Evolutionary conservation across 92 coral and sea anemone genomes (phyloP).

Genomic region (Metridium senile): DNA sequence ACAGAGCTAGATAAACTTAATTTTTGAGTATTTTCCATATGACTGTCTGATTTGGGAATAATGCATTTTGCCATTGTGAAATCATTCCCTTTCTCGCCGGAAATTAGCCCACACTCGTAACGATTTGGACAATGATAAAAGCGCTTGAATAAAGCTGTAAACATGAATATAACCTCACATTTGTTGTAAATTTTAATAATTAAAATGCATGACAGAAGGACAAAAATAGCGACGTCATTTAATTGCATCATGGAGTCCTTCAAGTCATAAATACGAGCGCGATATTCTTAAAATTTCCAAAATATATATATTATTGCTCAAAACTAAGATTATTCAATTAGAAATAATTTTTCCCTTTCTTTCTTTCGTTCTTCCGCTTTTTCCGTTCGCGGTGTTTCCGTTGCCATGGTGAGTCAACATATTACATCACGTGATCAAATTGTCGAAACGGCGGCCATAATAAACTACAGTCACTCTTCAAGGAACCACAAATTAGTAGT

Average conservation of each 20-base stretch:
- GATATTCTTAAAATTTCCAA: not conserved
- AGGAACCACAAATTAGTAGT: not conserved
- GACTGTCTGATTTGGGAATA: no score
- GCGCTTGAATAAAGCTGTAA: no score
- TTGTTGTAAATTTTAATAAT: no score
- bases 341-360: not conserved
- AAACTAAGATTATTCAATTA: not conserved
- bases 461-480: constrained; percentile 17
- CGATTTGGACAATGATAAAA: not conserved
- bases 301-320: not conserved
- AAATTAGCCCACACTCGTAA: not conserved
- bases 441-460: constrained; percentile 49
- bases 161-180: not conserved
- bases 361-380: not conserved
- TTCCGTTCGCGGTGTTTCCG: not conserved
- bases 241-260: no score
- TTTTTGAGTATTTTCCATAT: not conserved
- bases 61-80: not conserved
- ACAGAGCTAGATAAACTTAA: not conserved
- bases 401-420: constrained; percentile 54
- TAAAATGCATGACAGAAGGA: not conserved
- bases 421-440: constrained; percentile 35
- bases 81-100: not conserved
- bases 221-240: not conserved
- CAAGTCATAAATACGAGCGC: not conserved